Evolutionary conservation across 2,113 vertebrate species (phyloP), one percentile per base, ranked within the genome.

Genomic region (Columbina picui): DNA sequence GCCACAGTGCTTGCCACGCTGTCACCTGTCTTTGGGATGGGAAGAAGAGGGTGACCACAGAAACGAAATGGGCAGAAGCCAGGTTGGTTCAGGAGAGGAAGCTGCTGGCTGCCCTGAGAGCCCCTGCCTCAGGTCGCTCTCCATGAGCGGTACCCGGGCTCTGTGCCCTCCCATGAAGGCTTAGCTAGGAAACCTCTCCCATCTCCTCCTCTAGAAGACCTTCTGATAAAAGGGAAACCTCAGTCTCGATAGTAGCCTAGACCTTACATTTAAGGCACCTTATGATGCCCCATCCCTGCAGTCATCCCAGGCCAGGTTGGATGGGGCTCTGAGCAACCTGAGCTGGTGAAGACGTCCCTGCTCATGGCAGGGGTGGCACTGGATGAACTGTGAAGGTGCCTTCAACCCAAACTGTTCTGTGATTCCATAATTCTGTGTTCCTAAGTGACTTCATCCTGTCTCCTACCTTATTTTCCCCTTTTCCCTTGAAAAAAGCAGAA

Each of bases 1-100:
- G 22, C 29, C 12, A 8, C 12, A 4, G 15, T 5, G 15, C 18
- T 50, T n/a, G 21, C 14, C n/a, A 27, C 0, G 0, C 3, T 38
- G 34, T 59, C 60, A 56, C 20, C 56, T 63, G 21, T 25, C 29
- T 43, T 43, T n/a, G 57, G 39, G 30, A 30, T 63, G 43, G 38
- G 26, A 74, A 84, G 43, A 22, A 87, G 43, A 69, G 32, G 16
- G n/a, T 70, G 22, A 8, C 17, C 27, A 38, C 52, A 49, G 77
- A 8, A 81, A 36, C 2, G 43, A 61, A 59, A 68, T 7, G 23
- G 43, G 49, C 32, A 93, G 38, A 65, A 80, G 61, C 20, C 43
- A 30, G 49, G 8, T 27, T 5, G 18, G 26, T 67, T 86, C 5
- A 14, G 29, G 32, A 75, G 10, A 77, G 6, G 2, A 18, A 63